A percentile compares a stretch with the other conserved stretches of the same genome.
phyloP scores from a whole-genome alignment of 2,797 vertebrate genomes.

The Anniella stebbinsi region DNA sequence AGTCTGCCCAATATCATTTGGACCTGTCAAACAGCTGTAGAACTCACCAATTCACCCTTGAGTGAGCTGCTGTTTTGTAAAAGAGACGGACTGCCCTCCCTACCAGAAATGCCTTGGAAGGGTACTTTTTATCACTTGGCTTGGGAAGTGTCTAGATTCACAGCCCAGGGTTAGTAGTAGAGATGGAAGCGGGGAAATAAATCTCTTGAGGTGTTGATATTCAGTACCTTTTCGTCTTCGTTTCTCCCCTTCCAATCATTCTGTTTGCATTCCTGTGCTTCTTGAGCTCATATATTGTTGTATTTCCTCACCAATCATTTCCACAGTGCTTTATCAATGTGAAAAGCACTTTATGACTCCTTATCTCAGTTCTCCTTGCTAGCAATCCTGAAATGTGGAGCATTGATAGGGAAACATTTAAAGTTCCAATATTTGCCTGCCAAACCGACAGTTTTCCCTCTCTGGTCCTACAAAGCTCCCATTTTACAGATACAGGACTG shows the following conservation, averaged over 20 bases:
- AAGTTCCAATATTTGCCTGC: neutral
- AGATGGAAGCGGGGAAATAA: neutral
- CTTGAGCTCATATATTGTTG: neutral
- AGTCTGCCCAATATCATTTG: neutral
- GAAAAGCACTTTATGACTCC: neutral
- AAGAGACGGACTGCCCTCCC: neutral
- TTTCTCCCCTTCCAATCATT: neutral
- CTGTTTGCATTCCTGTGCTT: too few relatives aligned
- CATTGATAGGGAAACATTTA: neutral
- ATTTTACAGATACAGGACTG: neutral
- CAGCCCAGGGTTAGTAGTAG: slow-evolving; percentile 7
- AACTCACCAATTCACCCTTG: neutral
- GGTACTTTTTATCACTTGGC: neutral
- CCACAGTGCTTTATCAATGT: neutral
- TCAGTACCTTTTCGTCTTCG: neutral
- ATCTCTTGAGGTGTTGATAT: neutral
- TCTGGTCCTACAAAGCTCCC: neutral
- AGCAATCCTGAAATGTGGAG: neutral
- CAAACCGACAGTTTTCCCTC: neutral
- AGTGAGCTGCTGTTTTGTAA: neutral
- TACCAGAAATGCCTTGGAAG: neutral
- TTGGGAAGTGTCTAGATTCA: slow-evolving; percentile 17
- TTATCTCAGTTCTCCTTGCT: neutral
- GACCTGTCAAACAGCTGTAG: neutral
- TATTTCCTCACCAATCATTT: neutral